Base-by-base conservation (phyloP, 2,888 invertebrate species). In the Steinernema hermaphroditum region DNA sequence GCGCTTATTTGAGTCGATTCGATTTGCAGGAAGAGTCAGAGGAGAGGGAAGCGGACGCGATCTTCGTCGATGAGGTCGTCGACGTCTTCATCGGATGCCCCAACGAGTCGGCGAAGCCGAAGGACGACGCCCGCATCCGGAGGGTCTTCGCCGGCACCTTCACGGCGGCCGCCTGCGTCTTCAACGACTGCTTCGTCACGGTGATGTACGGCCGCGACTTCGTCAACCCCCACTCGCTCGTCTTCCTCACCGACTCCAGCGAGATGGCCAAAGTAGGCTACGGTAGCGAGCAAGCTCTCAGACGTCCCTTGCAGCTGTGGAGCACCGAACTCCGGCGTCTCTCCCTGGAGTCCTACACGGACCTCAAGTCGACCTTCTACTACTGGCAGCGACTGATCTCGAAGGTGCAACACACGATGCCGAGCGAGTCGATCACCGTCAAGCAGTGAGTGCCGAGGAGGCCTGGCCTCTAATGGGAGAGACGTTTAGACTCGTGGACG, bases 161-260 rank as follows among this genome's bases (percentile, higher is more conserved):
- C 37, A 41, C 77, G 27, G 49, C 73, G 19, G 76, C 76, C 19
- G 29, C 76, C 1, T 75, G 75, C 49, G 75, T 75, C n/a, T 68
- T 76, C 54, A 70, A 54, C 50, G 76, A 76, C 37, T 73, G 75
- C 37, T 71, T 79, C 32, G 75, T 78, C 14, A 81, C 81, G 49
- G 78, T 78, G 2, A 57, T 76, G 57, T 71, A 79, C 68, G 78
- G 78, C 19, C 43, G 44, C 34, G 80, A 78, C 57, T 78, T 76
- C 37, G 75, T 80, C 9, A 79, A 79, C 49, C 78, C 78, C 16
- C 70, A 75, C n/a, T 54, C 78, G 19, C 74, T 81, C 41, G 75
- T 81, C 22, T 78, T 78, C 43, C 68, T 78, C 29, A 50, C 81
- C 16, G 72, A 81, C 29, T 50, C 81, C 14, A 50, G 32, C n/a